Conservation (phyloP, 2,888 invertebrate species). For the Serripes groenlandicus region DNA sequence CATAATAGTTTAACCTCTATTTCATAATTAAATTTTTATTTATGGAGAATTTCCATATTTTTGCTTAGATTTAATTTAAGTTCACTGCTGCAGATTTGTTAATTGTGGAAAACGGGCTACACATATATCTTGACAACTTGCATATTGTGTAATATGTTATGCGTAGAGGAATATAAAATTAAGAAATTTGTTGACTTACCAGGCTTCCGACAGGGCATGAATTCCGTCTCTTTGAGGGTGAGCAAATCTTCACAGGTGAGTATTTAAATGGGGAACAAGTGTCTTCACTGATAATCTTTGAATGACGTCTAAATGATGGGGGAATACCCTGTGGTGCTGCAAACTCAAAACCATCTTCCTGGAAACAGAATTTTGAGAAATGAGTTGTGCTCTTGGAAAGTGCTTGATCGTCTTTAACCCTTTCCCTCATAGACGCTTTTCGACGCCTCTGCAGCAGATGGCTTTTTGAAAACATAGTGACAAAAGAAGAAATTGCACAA, state of each 20-base stretch:
- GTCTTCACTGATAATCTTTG: slow-evolving; percentile 80
- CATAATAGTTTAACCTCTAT: not conserved
- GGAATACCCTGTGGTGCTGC: slow-evolving; percentile 77
- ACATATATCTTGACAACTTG: too few species aligned
- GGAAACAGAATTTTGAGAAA: slow-evolving; percentile 3
- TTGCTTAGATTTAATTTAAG: too few species aligned
- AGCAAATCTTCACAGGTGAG: slow-evolving; percentile 77
- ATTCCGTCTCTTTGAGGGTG: slow-evolving; percentile 63
- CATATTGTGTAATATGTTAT: too few species aligned
- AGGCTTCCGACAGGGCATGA: slow-evolving; percentile 65
- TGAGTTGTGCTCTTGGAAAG: not conserved
- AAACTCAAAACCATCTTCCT: slow-evolving; percentile 67
- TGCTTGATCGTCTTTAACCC: not conserved
- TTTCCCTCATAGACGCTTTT: not conserved
- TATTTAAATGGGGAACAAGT: slow-evolving; percentile 82
- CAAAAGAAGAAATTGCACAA: not conserved
- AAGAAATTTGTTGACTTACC: too few species aligned
- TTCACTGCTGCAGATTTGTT: too few species aligned
- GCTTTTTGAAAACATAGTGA: not conserved
- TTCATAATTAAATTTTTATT: too few species aligned
- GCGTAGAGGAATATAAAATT: too few species aligned
- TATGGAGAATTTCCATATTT: too few species aligned
- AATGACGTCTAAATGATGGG: slow-evolving; percentile 69
- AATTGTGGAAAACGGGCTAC: too few species aligned
- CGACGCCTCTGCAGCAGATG: not conserved